Conservation (phyloP, 2,113 vertebrate species). For the Anas platyrhynchos region DNA sequence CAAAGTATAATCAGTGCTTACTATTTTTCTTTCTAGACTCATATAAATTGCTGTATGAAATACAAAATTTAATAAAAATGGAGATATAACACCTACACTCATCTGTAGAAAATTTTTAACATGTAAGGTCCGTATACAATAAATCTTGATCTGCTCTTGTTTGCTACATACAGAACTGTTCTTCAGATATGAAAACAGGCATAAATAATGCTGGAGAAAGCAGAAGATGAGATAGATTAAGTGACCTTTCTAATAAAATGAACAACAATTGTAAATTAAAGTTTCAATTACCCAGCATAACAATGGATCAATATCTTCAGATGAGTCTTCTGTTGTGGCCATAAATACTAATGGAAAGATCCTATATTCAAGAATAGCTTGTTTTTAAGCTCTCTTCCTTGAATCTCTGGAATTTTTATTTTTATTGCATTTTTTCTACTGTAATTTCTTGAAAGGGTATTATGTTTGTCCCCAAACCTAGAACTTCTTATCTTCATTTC, state of each 20-base stretch:
- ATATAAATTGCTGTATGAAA: not conserved
- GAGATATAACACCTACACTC: not conserved
- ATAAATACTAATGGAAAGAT: not conserved
- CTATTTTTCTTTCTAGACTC: not conserved
- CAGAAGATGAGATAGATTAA: conserved; percentile 27
- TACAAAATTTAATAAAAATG: not conserved
- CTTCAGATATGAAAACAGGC: not conserved
- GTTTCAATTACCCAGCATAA: conserved; percentile 18
- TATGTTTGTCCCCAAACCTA: not conserved
- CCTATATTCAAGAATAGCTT: not conserved
- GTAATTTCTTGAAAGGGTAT: not conserved
- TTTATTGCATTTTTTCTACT: not conserved
- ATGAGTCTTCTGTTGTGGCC: not conserved
- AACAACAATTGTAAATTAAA: conserved; percentile 44
- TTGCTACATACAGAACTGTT: not conserved
- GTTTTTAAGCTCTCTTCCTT: not conserved
- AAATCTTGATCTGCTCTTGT: conserved; percentile 10
- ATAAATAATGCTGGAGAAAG: conserved; percentile 21
- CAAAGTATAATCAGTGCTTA: not conserved
- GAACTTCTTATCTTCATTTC: not conserved
- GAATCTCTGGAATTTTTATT: not conserved
- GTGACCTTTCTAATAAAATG: conserved; percentile 30
- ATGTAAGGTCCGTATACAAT: not conserved
- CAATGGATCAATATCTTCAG: conserved; percentile 35
- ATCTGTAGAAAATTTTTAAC: not conserved